phyloP scores from a whole-genome alignment of 2,113 vertebrate species.

The Gymnorhina tibicen region DNA sequence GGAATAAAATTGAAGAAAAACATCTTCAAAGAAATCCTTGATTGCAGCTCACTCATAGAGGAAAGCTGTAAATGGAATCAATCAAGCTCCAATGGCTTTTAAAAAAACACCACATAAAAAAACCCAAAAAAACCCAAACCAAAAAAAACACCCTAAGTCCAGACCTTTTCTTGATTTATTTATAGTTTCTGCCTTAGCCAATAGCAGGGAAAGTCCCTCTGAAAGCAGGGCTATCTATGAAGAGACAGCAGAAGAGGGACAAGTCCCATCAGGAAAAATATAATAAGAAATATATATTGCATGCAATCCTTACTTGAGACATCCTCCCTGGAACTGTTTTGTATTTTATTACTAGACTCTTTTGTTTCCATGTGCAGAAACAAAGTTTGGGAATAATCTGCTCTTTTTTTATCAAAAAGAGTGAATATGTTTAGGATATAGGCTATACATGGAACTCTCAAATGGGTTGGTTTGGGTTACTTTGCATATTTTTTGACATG shows the following conservation, averaged over 20 bases:
- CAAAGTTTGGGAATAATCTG: neutral
- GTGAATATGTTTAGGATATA: neutral
- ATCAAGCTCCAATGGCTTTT: neutral
- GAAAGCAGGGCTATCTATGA: neutral
- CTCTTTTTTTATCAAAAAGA: neutral
- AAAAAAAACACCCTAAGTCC: neutral
- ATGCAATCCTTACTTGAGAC: neutral
- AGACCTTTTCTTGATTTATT: neutral
- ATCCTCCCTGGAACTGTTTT: neutral
- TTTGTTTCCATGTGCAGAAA: neutral
- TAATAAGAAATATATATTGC: neutral
- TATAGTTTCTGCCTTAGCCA: neutral
- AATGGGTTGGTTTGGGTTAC: neutral
- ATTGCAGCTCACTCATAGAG: neutral
- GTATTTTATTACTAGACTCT: neutral
- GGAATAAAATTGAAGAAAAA: neutral
- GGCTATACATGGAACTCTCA: neutral
- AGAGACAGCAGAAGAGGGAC: neutral
- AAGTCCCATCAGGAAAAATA: neutral
- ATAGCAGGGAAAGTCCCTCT: neutral
- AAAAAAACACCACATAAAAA: neutral
- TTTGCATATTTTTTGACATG: neutral
- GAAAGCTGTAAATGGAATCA: conserved; percentile 1
- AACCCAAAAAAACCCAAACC: no score
- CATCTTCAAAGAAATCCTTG: neutral